Evolutionary conservation across 1,140 invertebrate species (phyloP).

Genomic region (Cydia amplana): DNA sequence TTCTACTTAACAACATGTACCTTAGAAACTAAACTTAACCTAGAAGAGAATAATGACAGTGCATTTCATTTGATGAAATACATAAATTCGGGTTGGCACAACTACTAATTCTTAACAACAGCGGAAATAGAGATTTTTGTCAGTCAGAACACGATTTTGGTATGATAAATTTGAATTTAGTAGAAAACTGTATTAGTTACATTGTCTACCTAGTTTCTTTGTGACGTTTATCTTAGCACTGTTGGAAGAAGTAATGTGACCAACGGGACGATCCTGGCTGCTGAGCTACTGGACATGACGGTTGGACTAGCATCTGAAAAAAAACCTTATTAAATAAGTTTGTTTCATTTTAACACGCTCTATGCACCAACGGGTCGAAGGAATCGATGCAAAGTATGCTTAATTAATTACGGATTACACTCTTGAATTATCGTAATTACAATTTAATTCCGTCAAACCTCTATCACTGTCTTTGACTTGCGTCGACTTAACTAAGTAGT

Average conservation of each 20-base stretch:
- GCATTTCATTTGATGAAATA: conserved; percentile 74
- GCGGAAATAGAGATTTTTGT: conserved; percentile 61
- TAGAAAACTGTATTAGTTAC: conserved; percentile 44
- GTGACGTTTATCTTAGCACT: conserved; percentile 43
- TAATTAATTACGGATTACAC: no score
- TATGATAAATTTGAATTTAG: conserved; percentile 42
- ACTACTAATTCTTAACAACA: conserved; percentile 66
- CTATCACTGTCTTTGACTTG: no score
- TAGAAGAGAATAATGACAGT: conserved; percentile 37
- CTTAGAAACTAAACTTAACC: conserved; percentile 12
- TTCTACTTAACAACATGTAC: conserved; percentile 22
- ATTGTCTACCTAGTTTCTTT: conserved; percentile 46
- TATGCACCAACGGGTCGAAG: no score
- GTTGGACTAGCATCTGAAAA: conserved; percentile 41
- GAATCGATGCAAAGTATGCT: no score
- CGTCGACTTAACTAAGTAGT: no score
- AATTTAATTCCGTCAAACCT: no score
- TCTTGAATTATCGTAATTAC: no score
- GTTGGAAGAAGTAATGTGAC: conserved; percentile 41
- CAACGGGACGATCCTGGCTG: conserved; percentile 36
- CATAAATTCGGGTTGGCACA: conserved; percentile 77
- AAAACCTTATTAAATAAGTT: conserved; percentile 4
- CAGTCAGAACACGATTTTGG: conserved; percentile 56
- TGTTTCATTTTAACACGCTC: neutral
- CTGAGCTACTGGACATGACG: conserved; percentile 8